Evolutionary conservation across 2,888 invertebrate species (phyloP).

Genomic region (Xanthia icteritia): DNA sequence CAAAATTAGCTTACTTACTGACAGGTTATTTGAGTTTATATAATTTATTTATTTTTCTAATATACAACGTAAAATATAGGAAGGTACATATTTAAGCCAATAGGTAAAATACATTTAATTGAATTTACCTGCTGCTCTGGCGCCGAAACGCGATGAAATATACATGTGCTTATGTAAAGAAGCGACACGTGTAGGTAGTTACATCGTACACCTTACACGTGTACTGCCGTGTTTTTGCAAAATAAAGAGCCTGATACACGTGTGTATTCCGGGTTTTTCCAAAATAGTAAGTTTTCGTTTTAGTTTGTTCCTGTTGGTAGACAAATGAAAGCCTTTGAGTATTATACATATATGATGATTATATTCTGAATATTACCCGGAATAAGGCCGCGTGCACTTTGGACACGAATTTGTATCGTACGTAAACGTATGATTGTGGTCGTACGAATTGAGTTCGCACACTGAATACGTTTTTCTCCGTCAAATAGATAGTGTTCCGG

Average conservation of each 20-base stretch:
- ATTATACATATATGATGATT: background rate
- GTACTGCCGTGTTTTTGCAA: background rate
- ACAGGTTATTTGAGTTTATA: no score
- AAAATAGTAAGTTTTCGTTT: no score
- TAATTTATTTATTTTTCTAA: background rate
- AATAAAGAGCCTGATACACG: no score
- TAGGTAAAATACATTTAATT: background rate
- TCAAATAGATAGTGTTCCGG: no score
- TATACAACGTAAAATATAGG: background rate
- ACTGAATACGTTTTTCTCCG: no score
- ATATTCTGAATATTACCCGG: no score
- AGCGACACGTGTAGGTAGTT: slow-evolving; percentile 6
- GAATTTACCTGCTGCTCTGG: background rate
- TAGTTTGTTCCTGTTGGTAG: background rate
- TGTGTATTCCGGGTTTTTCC: no score
- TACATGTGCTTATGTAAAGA: slow-evolving; percentile 12
- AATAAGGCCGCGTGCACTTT: no score
- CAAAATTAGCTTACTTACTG: no score
- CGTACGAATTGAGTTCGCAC: no score
- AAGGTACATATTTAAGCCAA: background rate
- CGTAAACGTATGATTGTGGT: no score
- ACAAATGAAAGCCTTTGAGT: background rate
- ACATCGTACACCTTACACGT: background rate
- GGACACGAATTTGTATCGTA: no score
- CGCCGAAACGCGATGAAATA: background rate